These are phyloP conservation scores for Catostylus mosaicus DNA, from an alignment of 30 jellyfish, hydroid and myxozoan species.

Conservation along the genomic window DNA sequence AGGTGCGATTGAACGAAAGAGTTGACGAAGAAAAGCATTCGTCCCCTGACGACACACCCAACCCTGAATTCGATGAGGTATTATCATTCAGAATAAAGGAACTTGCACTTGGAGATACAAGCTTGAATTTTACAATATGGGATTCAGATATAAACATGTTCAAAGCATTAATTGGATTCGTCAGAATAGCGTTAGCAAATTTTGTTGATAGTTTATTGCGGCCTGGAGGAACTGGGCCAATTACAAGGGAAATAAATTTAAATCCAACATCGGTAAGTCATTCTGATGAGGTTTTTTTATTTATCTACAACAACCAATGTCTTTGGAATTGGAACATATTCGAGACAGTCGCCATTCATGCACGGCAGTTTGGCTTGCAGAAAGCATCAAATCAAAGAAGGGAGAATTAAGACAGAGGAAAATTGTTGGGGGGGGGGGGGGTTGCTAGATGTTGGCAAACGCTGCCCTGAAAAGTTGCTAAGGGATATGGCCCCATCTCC, in stretches of 20 bases:
- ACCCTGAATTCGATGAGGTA: conserved; percentile 92
- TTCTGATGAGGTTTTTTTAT: background rate
- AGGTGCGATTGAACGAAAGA: conserved; percentile 51
- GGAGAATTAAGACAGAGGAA: too few relatives aligned
- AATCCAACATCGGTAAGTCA: conserved; percentile 29
- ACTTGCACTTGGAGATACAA: conserved; percentile 44
- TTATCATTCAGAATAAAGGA: conserved; percentile 53
- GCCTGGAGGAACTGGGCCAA: conserved; percentile 79
- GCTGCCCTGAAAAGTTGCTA: too few relatives aligned
- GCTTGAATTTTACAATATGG: conserved; percentile 69
- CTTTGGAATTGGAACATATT: too few relatives aligned
- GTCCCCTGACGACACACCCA: conserved; percentile 94
- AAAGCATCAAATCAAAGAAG: too few relatives aligned
- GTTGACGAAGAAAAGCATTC: conserved; percentile 79
- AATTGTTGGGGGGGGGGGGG: too few relatives aligned
- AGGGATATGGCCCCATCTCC: too few relatives aligned
- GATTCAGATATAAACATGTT: conserved; percentile 68
- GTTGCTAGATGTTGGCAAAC: too few relatives aligned
- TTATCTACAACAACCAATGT: too few relatives aligned
- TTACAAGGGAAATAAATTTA: conserved; percentile 57
- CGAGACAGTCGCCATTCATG: too few relatives aligned
- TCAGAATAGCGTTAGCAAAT: conserved; percentile 59
- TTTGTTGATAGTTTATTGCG: conserved; percentile 50
- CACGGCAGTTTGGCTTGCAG: too few relatives aligned
- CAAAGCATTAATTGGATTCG: conserved; percentile 56